Evolutionary conservation across 2,888 invertebrate genomes (phyloP).

Genomic region (Autographa pulchrina): DNA sequence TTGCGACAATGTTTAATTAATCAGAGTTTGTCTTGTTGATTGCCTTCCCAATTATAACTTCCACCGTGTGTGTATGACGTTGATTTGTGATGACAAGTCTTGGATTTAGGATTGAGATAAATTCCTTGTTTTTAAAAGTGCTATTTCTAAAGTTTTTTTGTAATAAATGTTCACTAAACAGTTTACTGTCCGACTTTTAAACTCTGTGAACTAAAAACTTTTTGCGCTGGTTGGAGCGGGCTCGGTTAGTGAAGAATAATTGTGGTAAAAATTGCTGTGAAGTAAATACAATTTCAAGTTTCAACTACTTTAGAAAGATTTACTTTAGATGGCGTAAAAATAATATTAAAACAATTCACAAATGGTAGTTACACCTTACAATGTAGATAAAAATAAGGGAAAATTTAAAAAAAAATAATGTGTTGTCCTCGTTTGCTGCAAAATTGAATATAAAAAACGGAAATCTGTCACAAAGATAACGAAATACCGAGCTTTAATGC

Average conservation of each 20-base stretch:
- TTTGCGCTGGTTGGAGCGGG: not conserved
- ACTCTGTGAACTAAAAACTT: slow-evolving; percentile 2
- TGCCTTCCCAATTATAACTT: slow-evolving; percentile 86
- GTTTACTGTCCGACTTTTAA: slow-evolving; percentile 1
- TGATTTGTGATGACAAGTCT: slow-evolving; percentile 74
- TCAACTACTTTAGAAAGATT: not conserved
- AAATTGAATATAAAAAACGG: too few relatives aligned
- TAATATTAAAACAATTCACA: not conserved
- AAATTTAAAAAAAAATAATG: too few relatives aligned
- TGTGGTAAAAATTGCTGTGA: not conserved
- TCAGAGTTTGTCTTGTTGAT: slow-evolving; percentile 87
- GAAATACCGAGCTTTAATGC: too few relatives aligned
- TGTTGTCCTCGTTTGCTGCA: too few relatives aligned
- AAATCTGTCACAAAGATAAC: too few relatives aligned
- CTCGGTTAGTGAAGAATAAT: not conserved
- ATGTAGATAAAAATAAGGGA: too few relatives aligned
- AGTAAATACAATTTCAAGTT: not conserved
- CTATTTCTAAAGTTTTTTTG: not conserved
- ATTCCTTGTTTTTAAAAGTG: not conserved
- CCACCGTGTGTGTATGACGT: slow-evolving; percentile 80
- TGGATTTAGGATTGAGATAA: slow-evolving; percentile 36
- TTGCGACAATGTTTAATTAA: slow-evolving; percentile 87
- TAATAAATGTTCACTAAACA: slow-evolving; percentile 4
- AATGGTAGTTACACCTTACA: too few relatives aligned
- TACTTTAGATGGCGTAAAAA: not conserved